Percentiles rank a stretch among this genome's conserved stretches.
Conservation (phyloP, 1,140 invertebrate genomes). For the Protaetia brevitarsis region DNA sequence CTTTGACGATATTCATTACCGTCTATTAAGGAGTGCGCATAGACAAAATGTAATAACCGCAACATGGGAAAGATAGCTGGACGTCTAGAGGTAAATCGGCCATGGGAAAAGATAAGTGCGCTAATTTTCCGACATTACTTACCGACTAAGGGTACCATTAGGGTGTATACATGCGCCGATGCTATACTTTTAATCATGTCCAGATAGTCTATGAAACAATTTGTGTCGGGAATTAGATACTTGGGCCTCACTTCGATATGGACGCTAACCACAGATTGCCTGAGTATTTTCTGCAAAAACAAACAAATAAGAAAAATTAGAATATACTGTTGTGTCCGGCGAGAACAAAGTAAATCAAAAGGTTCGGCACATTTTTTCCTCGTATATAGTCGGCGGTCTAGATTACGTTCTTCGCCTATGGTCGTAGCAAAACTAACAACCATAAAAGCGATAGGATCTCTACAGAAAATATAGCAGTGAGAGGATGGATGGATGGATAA, state of each 20-base stretch:
- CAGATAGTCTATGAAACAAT: slow-evolving; percentile 95
- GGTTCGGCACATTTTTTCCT: background rate
- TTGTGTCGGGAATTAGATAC: slow-evolving; percentile 91
- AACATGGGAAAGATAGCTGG: background rate
- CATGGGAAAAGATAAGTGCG: slow-evolving; percentile 15
- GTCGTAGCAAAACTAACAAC: slow-evolving; percentile 4
- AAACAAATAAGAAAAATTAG: background rate
- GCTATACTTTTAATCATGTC: slow-evolving; percentile 70
- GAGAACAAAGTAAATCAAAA: slow-evolving; percentile 14
- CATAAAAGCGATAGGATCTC: slow-evolving; percentile 15
- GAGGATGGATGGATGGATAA: background rate
- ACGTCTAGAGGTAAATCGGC: background rate
- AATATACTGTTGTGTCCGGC: background rate
- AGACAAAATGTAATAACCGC: background rate
- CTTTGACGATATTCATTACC: background rate
- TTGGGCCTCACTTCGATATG: slow-evolving; percentile 87
- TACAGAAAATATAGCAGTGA: background rate
- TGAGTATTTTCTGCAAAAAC: slow-evolving; percentile 68
- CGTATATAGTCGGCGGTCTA: background rate
- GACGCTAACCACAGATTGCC: slow-evolving; percentile 66
- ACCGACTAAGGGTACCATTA: slow-evolving; percentile 93
- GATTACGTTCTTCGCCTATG: background rate
- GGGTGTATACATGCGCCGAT: slow-evolving; percentile 65
- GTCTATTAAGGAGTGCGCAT: background rate
- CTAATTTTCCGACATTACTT: slow-evolving; percentile 49